Evolutionary conservation across 2,888 invertebrate genomes (phyloP).

Genomic region (Stenotaenia linearis): DNA sequence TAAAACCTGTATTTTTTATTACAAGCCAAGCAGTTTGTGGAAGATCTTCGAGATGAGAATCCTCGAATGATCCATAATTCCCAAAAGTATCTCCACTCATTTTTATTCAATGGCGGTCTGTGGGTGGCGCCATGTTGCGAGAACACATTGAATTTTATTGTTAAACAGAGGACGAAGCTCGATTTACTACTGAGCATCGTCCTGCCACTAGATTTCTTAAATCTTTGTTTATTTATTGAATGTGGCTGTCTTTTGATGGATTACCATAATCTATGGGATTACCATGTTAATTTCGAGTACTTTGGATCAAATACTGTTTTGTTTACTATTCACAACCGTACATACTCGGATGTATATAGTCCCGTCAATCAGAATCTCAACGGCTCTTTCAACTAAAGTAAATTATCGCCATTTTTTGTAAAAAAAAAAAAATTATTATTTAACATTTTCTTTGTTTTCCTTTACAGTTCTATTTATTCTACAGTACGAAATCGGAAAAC

Average conservation of each 20-base stretch:
- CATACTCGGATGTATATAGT: not conserved
- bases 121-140: too few relatives aligned
- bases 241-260: too few relatives aligned
- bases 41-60: not conserved
- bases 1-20: not conserved
- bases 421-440: not conserved
- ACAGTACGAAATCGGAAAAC: not conserved
- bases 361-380: not conserved
- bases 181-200: too few relatives aligned
- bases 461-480: not conserved
- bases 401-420: not conserved
- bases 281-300: too few relatives aligned
- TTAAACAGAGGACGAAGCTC: too few relatives aligned
- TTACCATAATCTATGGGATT: too few relatives aligned
- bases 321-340: not conserved
- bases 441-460: not conserved
- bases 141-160: too few relatives aligned
- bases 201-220: too few relatives aligned
- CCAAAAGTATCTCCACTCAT: not conserved
- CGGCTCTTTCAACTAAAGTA: not conserved
- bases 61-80: not conserved
- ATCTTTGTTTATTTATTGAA: too few relatives aligned
- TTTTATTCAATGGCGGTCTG: too few relatives aligned
- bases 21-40: constrained; percentile 13
- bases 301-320: too few relatives aligned